Percentiles rank a stretch among this genome's conserved stretches.
phyloP scores from a whole-genome alignment of 2,113 vertebrate species.

The Rhabdornis inornatus region DNA sequence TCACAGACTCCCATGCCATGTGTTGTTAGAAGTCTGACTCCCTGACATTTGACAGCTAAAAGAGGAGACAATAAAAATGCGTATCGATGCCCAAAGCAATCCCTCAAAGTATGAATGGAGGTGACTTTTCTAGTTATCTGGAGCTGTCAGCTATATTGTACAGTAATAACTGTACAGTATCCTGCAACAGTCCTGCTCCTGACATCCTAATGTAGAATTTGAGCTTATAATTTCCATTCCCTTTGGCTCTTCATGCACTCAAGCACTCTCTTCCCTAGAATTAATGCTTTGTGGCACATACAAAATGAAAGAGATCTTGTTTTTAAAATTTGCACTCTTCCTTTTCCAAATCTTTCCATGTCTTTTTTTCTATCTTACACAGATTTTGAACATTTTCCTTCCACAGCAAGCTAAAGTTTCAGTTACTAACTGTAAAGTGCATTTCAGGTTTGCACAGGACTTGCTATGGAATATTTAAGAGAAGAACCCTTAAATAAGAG shows the following conservation, averaged over 20 bases:
- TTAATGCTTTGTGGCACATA: neutral
- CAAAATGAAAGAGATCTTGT: neutral
- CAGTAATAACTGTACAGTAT: neutral
- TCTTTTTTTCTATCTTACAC: neutral
- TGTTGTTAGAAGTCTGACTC: neutral
- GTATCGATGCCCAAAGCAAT: constrained; percentile 29
- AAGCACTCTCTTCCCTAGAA: neutral
- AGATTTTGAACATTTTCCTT: neutral
- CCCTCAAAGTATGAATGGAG: neutral
- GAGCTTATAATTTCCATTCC: neutral
- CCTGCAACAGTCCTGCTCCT: neutral
- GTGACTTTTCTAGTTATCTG: constrained; percentile 62
- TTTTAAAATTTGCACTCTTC: neutral
- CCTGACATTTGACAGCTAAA: neutral
- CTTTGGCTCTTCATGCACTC: neutral
- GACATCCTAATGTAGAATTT: neutral
- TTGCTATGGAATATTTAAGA: neutral
- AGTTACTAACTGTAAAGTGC: neutral
- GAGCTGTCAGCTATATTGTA: constrained; percentile 44
- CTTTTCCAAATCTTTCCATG: neutral
- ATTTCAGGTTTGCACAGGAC: neutral
- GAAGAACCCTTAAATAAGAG: neutral
- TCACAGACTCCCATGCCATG: neutral
- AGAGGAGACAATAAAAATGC: constrained; percentile 51
- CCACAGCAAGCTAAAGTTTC: neutral